Base-by-base conservation (phyloP, 2,888 invertebrate genomes). In the Ectropis crepuscularia region DNA sequence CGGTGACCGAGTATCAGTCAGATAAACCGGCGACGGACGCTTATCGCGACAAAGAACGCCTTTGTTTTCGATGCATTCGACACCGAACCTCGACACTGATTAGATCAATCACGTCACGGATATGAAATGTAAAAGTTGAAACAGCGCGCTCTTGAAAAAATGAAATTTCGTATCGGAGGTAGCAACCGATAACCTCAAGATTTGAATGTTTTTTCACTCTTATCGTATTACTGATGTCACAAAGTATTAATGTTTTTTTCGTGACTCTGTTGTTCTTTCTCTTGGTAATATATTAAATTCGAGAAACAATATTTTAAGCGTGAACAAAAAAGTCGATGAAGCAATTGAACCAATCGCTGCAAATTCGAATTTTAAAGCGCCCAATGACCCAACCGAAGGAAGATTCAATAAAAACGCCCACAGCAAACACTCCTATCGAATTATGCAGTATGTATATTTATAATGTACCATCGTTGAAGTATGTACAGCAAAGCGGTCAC, bases 1-100 rank as follows among this genome's bases (percentile, higher is more conserved):
- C 87, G 78, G 60, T 82, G 90, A 87, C 90, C 92, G 87, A 58
- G 74, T 92, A 92, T 92, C 92, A 81, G 79, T 63, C 68, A 87
- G 90, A 92, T 92, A 91, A 90, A 86, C 80, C 78, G 73, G 74
- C 88, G 83, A 85, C 86, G 76, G 83, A 81, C 79, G 80, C 81
- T 90, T 90, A 90, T 90, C 89, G 83, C 82, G 83, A 85, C 87
- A 89, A 88, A 87, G 87, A 87, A 82, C 77, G 83, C 84, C 83
- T 87, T 89, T 90, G 90, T 91, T 91, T 89, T 89, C 83, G 75
- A 85, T 85, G 75, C 82, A 84, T 87, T 87, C 76, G 81, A 85
- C 83, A 78, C 79, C 76, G 74, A 77, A 79, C 79, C 72, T 68
- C 67, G 64, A 74, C 74, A 75, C 73, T 84, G 90, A 90, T 90